These are phyloP conservation scores for Proteles cristata DNA, from an alignment of 2,113 vertebrate species.

Conservation along the genomic window DNA sequence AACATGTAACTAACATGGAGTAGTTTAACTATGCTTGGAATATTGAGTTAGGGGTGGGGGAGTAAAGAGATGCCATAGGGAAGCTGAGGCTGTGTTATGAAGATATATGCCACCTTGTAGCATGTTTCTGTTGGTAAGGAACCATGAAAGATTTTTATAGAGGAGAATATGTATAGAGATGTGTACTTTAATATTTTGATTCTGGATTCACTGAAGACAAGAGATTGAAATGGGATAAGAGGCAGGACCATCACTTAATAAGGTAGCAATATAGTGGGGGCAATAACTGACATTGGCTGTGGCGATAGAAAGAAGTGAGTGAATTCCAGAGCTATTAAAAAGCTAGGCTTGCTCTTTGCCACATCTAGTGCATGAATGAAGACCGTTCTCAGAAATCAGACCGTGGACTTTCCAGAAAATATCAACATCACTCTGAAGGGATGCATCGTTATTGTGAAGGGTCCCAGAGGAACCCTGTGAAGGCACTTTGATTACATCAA, in stretches of 20 bases:
- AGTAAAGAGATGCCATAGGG: neutral
- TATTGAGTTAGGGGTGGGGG: neutral
- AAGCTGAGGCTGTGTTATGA: neutral
- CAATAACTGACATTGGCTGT: neutral
- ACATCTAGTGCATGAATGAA: neutral
- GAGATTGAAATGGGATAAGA: neutral
- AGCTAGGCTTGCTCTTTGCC: neutral
- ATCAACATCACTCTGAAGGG: neutral
- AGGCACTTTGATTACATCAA: neutral
- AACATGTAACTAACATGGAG: neutral
- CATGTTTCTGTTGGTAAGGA: neutral
- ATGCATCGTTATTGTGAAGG: neutral
- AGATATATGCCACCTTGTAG: neutral
- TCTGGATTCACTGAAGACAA: neutral
- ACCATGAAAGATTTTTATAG: neutral
- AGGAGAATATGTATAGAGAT: neutral
- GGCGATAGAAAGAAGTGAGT: neutral
- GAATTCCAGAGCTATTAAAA: neutral
- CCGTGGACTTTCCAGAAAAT: neutral
- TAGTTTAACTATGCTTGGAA: neutral
- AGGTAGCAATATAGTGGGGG: neutral
- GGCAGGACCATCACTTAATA: neutral
- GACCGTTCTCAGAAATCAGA: neutral
- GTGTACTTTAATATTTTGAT: neutral
- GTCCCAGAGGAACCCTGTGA: neutral